Evolutionary conservation across 2,888 invertebrate genomes (phyloP).

Genomic region (Cheilosia vernalis): DNA sequence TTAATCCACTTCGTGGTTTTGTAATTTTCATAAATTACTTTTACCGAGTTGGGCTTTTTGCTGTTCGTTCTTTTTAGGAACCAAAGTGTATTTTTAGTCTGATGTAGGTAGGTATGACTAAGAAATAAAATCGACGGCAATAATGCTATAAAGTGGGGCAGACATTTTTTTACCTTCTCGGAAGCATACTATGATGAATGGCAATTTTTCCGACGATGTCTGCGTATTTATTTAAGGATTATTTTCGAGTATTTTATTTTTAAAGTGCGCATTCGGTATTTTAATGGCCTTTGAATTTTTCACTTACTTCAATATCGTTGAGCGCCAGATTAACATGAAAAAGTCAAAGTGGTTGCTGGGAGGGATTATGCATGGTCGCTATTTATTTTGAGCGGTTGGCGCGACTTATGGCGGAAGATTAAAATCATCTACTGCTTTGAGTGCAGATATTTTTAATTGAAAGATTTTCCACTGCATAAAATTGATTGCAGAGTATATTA

Average conservation of each 20-base stretch:
- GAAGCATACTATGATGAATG: conserved; percentile 26
- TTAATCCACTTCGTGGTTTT: conserved; percentile 79
- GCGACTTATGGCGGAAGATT: too few relatives aligned
- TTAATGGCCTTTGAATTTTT: background rate
- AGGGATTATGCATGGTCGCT: background rate
- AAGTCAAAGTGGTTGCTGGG: background rate
- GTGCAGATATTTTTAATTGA: too few relatives aligned
- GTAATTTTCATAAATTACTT: conserved; percentile 82
- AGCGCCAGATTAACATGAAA: too few relatives aligned
- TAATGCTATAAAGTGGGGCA: background rate
- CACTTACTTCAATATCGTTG: too few relatives aligned
- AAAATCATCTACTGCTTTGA: too few relatives aligned
- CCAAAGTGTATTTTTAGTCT: background rate
- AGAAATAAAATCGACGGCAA: background rate
- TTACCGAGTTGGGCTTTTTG: conserved; percentile 76
- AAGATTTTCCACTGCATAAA: too few relatives aligned
- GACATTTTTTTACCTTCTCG: background rate
- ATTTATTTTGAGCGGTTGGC: background rate
- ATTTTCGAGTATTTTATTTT: conserved; percentile 5
- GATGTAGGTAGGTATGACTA: background rate
- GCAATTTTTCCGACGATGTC: conserved; percentile 15
- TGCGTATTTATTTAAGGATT: conserved; percentile 26
- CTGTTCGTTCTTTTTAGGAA: conserved; percentile 5
- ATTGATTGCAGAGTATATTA: too few relatives aligned
- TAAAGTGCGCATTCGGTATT: background rate